Base-by-base conservation (phyloP, 2,113 vertebrate species). In the Pollachius pollachius region DNA sequence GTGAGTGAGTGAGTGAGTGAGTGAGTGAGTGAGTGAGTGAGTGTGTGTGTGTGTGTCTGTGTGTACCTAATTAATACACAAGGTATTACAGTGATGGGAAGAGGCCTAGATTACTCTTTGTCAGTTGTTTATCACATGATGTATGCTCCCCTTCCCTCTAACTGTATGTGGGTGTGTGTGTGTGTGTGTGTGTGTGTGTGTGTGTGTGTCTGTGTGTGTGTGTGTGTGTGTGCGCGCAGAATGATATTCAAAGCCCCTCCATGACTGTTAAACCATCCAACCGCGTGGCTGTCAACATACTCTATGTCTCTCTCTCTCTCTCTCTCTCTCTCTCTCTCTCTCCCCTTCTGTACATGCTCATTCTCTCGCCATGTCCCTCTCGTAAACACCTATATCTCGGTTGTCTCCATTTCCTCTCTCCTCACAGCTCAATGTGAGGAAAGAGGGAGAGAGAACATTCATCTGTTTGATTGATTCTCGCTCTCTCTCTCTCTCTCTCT, bases 51-150 rank as follows among this genome's bases (percentile, higher is more conserved):
- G 67, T 62, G 48, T 57, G 15, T 67, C 54, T 68, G 73, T 56
- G 63, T 63, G 65, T 67, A 75, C 84, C 78, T 89, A 87, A 56
- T 56, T 41, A 41, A 87, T 89, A 83, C 77, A 83, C 74, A 74
- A 74, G 75, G 76, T 72, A 82, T 86, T 83, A 81, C 57, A 78
- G 82, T 78, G 78, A 77, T 81, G 81, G 68, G 77, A 76, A 84
- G 78, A 72, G 79, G 75, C 60, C 27, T 65, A 80, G 69, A 88
- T 86, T 72, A 81, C 37, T 70, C 65, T 69, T 27, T 71, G 70
- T 67, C 59, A 80, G 62, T 79, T 62, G 77, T 68, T 74, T 18
- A 76, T 69, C 64, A 64, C 64, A 25, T 70, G 68, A 66, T 67
- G 64, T 48, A 48, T 72, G 63, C 37, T 62, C 58, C 66, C 62